Evolutionary conservation across 1,140 invertebrate genomes (phyloP), one percentile per base, ranked within the genome.

Genomic region (Archegozetes longisetosus): DNA sequence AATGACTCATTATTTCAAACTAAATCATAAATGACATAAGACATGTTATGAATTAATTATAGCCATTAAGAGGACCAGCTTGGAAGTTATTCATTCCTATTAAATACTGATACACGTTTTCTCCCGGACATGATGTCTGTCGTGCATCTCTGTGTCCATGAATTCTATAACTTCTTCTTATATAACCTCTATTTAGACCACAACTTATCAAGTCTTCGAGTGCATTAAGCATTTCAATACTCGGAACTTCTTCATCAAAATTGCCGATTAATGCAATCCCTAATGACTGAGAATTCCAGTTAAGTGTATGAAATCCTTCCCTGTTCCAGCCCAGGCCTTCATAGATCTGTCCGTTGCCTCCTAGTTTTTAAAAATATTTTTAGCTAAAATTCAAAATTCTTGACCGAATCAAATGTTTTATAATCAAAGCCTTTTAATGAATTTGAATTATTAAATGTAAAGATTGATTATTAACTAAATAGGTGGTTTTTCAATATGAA

Each of bases 251-350:
- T 20, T 54, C 12, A 27, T 55, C 60, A 55, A 59, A 67, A 29
- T 61, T 29, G 13, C 66, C 66, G 26, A 67, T 64, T 46, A 67
- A 64, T 13, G 66, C 65, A 27, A 67, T 61, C 6, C 64, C 65
- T 3, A 67, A 6, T 9, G 65, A 64, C 3, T 53, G 52, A n/a
- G 29, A 23, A 24, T 65, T 62, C 32, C 56, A 64, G 13, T 62
- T 62, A n/a, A 65, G 32, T 2, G 61, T 64, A 23, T 65, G 62
- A 27, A 57, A 49, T 0, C 64, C 66, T 50, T 53, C 13, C 9
- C 28, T 17, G 6, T 6, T 63, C 65, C 65, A 66, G 3, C 65
- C 64, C 2, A 54, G 22, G 3, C 64, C 64, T 59, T 64, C 64
- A 50, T 61, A 66, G 13, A 64, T 60, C 46, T 61, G 61, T 26